Conservation (phyloP, 2,797 vertebrate genomes). For the Vespertilio murinus region DNA sequence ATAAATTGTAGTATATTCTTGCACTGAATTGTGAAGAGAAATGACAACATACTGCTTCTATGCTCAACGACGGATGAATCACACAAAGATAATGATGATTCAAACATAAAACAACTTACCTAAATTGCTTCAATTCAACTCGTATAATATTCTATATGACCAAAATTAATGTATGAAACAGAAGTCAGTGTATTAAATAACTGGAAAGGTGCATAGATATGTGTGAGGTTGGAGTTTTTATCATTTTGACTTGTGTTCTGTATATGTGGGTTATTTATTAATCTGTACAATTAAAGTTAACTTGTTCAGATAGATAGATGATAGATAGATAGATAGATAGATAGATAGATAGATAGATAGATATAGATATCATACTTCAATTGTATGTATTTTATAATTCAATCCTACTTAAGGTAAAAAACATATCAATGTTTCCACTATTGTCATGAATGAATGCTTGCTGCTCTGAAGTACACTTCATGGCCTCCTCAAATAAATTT, state of each 20-base stretch:
- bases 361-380: background rate
- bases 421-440: background rate
- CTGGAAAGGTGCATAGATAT: background rate
- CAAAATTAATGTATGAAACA: too few relatives aligned
- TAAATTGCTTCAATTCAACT: too few relatives aligned
- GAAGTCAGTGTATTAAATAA: too few relatives aligned
- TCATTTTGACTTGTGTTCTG: background rate
- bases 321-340: too few relatives aligned
- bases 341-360: background rate
- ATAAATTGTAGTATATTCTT: too few relatives aligned
- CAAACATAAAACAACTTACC: too few relatives aligned
- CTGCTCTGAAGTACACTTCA: background rate
- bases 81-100: too few relatives aligned
- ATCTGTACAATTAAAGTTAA: background rate
- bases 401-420: background rate
- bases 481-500: background rate
- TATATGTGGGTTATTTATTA: background rate
- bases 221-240: background rate
- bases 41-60: too few relatives aligned
- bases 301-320: background rate
- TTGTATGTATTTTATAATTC: background rate
- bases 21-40: too few relatives aligned
- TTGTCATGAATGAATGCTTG: background rate
- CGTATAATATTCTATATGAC: too few relatives aligned
- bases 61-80: too few relatives aligned